phyloP scores from a whole-genome alignment of 2,797 vertebrate genomes.

The Propithecus perrieri region DNA sequence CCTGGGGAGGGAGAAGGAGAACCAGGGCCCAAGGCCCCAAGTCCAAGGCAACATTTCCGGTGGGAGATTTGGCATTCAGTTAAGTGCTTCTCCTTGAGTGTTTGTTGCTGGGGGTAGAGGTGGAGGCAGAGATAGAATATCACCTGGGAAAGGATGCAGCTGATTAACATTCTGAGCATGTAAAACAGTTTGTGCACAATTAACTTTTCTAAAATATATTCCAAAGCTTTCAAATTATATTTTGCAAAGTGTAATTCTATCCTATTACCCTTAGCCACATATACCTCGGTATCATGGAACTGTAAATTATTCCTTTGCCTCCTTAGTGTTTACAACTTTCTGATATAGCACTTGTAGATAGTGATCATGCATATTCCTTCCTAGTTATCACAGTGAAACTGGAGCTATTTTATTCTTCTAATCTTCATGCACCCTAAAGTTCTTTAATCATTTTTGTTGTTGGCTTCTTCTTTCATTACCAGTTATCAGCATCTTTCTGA shows the following conservation, averaged over 20 bases:
- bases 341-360: constrained; percentile 72
- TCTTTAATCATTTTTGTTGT: constrained; percentile 81
- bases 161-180: constrained; percentile 48
- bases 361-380: constrained; percentile 80
- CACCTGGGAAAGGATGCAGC: neutral
- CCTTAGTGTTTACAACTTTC: constrained; percentile 68
- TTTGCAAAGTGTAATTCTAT: constrained; percentile 58
- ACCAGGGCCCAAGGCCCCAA: neutral
- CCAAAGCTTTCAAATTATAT: constrained; percentile 60
- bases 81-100: neutral
- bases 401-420: constrained; percentile 81
- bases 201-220: constrained; percentile 64
- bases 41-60: neutral
- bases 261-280: constrained; percentile 47
- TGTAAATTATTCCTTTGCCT: constrained; percentile 72
- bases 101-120: neutral
- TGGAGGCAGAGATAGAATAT: neutral
- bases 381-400: constrained; percentile 78
- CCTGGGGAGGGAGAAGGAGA: neutral
- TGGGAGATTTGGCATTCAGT: neutral
- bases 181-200: constrained; percentile 52
- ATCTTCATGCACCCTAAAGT: constrained; percentile 77
- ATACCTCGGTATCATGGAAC: neutral
- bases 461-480: constrained; percentile 72
- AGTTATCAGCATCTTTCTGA: constrained; percentile 74